Conservation (phyloP, 2,888 invertebrate species). For the Plebejus anna region DNA sequence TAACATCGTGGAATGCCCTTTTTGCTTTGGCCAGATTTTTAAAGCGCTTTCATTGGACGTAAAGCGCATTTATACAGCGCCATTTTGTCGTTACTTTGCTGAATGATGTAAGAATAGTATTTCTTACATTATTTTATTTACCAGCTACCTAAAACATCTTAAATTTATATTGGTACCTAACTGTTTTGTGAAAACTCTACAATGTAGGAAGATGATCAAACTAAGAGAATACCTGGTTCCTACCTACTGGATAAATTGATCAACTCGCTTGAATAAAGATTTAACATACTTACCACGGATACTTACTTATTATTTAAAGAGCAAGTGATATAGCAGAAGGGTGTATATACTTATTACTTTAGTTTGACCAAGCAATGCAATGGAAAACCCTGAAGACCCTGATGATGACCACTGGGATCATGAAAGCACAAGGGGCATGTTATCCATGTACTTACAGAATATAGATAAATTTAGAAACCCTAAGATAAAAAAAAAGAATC, state of each 20-base stretch:
- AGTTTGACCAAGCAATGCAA: constrained; percentile 56
- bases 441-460: constrained; percentile 62
- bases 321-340: neutral
- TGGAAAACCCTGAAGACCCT: constrained; percentile 56
- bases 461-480: constrained; percentile 66
- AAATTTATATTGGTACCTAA: neutral
- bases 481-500: constrained; percentile 69
- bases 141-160: neutral
- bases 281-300: neutral
- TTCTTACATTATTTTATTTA: constrained; percentile 11
- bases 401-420: constrained; percentile 72
- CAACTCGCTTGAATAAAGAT: neutral
- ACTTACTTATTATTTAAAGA: neutral
- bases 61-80: constrained; percentile 56
- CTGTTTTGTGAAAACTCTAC: constrained; percentile 1
- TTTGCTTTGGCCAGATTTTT: constrained; percentile 53
- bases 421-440: constrained; percentile 53
- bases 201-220: neutral
- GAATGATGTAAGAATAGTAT: constrained; percentile 60
- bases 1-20: constrained; percentile 30
- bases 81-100: constrained; percentile 70
- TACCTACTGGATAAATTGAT: neutral
- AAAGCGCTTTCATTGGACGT: constrained; percentile 69
- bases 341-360: constrained; percentile 30
- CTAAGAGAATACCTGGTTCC: neutral